Percentiles rank a stretch among this genome's conserved stretches.
phyloP scores from a whole-genome alignment of 2,113 vertebrate species.

The Quiscalus mexicanus region DNA sequence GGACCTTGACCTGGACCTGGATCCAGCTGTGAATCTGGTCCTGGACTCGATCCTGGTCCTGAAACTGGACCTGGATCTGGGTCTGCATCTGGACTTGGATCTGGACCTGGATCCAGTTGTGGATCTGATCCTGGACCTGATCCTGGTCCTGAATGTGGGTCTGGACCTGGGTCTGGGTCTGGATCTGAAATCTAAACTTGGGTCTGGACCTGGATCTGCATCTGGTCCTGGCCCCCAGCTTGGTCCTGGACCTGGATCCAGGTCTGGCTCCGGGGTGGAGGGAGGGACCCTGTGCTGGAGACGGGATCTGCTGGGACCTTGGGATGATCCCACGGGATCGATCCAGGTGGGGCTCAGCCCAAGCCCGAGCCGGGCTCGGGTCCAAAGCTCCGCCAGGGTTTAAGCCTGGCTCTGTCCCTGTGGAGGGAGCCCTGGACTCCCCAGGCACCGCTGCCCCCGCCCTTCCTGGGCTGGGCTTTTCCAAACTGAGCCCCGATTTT shows the following conservation, averaged over 20 bases:
- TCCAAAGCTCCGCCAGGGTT: neutral
- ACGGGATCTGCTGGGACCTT: neutral
- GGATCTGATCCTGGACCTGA: too few relatives aligned
- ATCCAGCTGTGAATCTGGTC: accelerated
- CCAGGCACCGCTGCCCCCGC: accelerated
- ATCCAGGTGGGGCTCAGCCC: neutral
- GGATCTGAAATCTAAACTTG: neutral
- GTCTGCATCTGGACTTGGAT: neutral
- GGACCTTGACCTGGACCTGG: accelerated
- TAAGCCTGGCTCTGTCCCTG: accelerated
- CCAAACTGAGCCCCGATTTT: neutral
- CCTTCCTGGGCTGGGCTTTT: neutral
- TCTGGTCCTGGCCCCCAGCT: neutral
- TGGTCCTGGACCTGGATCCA: neutral
- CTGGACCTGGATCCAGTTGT: too few relatives aligned
- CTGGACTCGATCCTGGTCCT: too few relatives aligned
- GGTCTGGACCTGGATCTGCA: too few relatives aligned
- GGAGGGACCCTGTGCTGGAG: neutral
- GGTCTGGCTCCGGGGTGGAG: neutral
- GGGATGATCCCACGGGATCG: accelerated
- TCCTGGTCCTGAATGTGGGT: too few relatives aligned
- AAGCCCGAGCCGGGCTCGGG: accelerated
- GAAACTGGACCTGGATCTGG: neutral
- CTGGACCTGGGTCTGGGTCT: accelerated
- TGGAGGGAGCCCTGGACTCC: neutral